Evolutionary conservation across 2,113 vertebrate genomes (phyloP).

Genomic region (Sylvia atricapilla): DNA sequence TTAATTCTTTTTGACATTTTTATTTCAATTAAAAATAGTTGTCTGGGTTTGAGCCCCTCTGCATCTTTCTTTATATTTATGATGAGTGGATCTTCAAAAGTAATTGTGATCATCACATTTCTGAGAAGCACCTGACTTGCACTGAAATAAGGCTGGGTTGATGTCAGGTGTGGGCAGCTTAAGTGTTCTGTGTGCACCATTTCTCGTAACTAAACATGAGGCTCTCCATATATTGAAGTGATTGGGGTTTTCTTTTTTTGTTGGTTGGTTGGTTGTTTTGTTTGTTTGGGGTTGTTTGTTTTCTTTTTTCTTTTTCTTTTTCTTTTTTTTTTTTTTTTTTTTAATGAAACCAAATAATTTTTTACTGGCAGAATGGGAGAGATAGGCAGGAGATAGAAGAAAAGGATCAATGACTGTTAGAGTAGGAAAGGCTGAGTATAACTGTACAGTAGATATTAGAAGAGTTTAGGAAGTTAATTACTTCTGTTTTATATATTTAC

Average conservation of each 20-base stretch:
- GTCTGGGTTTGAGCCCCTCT: background rate
- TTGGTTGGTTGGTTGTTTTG: background rate
- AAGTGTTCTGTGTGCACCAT: background rate
- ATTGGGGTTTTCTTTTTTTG: background rate
- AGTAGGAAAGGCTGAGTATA: background rate
- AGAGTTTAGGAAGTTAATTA: background rate
- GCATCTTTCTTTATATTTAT: background rate
- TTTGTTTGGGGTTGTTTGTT: background rate
- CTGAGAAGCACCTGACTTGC: background rate
- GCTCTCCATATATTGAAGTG: background rate
- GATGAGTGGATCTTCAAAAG: background rate
- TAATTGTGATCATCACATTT: background rate
- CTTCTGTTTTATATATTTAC: background rate
- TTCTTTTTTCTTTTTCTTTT: background rate
- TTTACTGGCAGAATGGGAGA: background rate
- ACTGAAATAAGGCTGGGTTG: background rate
- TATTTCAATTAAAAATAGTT: background rate
- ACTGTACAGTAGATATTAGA: background rate
- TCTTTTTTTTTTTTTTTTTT: background rate
- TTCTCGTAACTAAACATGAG: slow-evolving; percentile 11
- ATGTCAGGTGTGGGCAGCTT: background rate
- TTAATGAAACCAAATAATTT: background rate
- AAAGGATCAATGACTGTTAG: background rate
- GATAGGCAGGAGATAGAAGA: background rate
- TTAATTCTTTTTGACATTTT: background rate